These are phyloP conservation scores for Caenorhabditis latens DNA, from an alignment of 1,140 invertebrate species.

Conservation along the genomic window DNA sequence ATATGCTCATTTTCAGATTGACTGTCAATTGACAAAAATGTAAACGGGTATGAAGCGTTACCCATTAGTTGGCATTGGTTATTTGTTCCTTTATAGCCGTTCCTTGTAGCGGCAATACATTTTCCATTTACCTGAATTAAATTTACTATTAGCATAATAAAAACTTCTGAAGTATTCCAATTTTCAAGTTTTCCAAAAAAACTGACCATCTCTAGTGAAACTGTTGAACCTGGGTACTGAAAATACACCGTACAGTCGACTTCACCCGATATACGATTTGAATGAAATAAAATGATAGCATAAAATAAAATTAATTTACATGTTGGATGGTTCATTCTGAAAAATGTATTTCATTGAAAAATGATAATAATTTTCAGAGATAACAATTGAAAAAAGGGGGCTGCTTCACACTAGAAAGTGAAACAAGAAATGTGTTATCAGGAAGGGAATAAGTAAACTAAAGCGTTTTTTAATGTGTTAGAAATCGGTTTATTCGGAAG, in stretches of 20 bases:
- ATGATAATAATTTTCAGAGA: too few species aligned
- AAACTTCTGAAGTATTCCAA: background rate
- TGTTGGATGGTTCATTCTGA: too few species aligned
- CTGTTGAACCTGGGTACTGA: too few species aligned
- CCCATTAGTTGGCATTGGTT: too few species aligned
- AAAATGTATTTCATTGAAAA: too few species aligned
- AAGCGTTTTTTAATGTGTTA: background rate
- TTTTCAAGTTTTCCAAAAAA: background rate
- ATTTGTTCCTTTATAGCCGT: background rate
- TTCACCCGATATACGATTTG: too few species aligned
- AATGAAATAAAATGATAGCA: background rate
- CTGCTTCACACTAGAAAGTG: too few species aligned
- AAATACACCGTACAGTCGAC: too few species aligned
- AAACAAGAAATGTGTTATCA: background rate
- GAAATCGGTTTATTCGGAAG: background rate
- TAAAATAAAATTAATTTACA: too few species aligned
- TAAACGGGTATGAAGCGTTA: too few species aligned
- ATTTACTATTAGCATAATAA: background rate
- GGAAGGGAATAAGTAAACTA: background rate
- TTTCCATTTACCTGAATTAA: background rate
- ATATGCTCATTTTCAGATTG: constrained; percentile 4
- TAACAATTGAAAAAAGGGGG: too few species aligned
- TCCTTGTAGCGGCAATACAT: background rate
- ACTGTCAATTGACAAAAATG: background rate
- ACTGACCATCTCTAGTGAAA: background rate